phyloP scores from a whole-genome alignment of 2,888 invertebrate species.

The Osmoderma eremita region DNA sequence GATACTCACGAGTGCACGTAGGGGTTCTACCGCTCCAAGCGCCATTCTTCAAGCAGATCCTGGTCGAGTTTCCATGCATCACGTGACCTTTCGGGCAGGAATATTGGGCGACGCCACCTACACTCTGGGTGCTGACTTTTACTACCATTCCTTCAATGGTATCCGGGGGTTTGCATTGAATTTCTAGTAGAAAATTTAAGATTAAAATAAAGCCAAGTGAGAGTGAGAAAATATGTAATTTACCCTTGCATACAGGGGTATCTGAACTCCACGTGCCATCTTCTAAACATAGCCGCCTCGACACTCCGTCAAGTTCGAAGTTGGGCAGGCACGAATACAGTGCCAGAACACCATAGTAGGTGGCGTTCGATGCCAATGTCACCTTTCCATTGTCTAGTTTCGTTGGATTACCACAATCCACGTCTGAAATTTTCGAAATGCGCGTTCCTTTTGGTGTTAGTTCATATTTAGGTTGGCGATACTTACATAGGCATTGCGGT shows the following conservation, averaged over 20 bases:
- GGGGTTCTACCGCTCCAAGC: conserved; percentile 84
- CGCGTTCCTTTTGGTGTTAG: background rate
- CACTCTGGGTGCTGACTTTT: conserved; percentile 73
- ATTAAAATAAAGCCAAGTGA: conserved; percentile 36
- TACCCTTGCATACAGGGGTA: conserved; percentile 82
- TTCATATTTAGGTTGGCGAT: conserved; percentile 7
- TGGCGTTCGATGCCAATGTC: conserved; percentile 84
- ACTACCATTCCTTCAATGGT: conserved; percentile 70
- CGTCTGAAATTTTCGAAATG: conserved; percentile 67
- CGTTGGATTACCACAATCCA: conserved; percentile 85
- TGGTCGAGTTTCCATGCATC: conserved; percentile 81
- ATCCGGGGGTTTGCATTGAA: conserved; percentile 79
- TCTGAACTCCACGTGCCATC: conserved; percentile 92
- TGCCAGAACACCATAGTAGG: conserved; percentile 87
- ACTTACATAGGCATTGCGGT: conserved; percentile 86
- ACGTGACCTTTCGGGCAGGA: conserved; percentile 84
- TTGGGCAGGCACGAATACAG: conserved; percentile 85
- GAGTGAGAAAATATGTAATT: conserved; percentile 31
- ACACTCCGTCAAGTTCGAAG: conserved; percentile 84
- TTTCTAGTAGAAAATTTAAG: conserved; percentile 72
- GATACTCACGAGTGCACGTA: conserved; percentile 78
- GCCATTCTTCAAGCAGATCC: conserved; percentile 80
- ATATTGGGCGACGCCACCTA: conserved; percentile 84
- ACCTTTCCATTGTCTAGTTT: conserved; percentile 79
- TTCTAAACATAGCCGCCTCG: conserved; percentile 84